A percentile compares a stretch with the other conserved stretches of the same genome.
These are phyloP conservation scores for Coracopsis vasa DNA, from an alignment of 2,113 vertebrate species.

Conservation along the genomic window DNA sequence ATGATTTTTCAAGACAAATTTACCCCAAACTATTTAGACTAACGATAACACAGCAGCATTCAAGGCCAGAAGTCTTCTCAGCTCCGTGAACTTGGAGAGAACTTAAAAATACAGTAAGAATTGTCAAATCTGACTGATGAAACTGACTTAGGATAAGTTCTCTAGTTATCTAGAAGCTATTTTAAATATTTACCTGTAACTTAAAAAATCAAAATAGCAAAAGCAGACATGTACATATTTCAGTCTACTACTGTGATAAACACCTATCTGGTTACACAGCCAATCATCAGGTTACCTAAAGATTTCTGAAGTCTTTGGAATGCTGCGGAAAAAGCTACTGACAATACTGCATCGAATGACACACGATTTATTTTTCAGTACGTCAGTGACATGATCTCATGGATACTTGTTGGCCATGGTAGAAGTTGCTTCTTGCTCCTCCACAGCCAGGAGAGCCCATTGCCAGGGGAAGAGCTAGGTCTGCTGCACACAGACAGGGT, in stretches of 20 bases:
- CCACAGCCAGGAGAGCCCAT: not conserved
- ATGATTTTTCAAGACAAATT: not conserved
- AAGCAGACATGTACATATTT: not conserved
- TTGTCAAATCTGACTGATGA: not conserved
- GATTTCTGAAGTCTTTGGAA: not conserved
- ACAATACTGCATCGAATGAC: not conserved
- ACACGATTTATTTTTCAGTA: not conserved
- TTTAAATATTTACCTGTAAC: not conserved
- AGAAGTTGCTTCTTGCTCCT: not conserved
- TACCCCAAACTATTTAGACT: not conserved
- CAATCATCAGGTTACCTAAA: not conserved
- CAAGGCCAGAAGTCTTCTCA: not conserved
- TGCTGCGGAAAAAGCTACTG: not conserved
- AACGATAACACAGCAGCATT: not conserved
- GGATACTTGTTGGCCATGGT: not conserved
- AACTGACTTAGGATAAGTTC: too few species aligned
- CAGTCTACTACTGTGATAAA: not conserved
- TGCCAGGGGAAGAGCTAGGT: not conserved
- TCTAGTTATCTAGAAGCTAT: not conserved
- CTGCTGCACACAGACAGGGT: not conserved
- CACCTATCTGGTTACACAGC: not conserved
- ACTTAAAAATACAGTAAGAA: not conserved
- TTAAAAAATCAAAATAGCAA: not conserved
- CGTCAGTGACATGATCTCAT: accelerated
- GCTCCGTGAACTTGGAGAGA: not conserved